phyloP scores from a whole-genome alignment of 2,113 vertebrate genomes.

The Euleptes europaea region DNA sequence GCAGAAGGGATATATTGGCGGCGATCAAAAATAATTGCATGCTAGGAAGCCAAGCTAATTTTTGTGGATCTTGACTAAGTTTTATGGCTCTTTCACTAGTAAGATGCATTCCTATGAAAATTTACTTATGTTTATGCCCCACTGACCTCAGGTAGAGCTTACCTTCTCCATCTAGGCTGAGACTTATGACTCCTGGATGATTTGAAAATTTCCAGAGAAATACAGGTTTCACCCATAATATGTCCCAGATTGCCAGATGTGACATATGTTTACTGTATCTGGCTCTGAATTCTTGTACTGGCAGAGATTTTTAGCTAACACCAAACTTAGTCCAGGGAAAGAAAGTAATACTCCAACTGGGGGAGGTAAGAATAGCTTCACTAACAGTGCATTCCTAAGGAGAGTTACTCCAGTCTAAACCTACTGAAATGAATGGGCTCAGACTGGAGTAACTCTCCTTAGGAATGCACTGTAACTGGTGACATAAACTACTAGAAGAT shows the following conservation, averaged over 20 bases:
- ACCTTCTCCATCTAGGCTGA: neutral
- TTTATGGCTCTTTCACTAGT: neutral
- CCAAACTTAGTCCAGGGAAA: slow-evolving; percentile 14
- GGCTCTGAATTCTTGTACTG: neutral
- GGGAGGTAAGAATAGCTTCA: neutral
- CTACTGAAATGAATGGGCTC: too few relatives aligned
- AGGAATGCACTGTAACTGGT: neutral
- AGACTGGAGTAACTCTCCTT: too few relatives aligned
- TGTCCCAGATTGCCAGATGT: neutral
- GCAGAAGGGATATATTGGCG: neutral
- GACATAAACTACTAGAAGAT: too few relatives aligned
- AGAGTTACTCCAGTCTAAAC: too few relatives aligned
- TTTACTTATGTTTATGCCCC: neutral
- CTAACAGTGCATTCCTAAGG: neutral
- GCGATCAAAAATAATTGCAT: neutral
- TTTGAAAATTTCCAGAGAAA: neutral
- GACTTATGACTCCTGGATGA: too few relatives aligned
- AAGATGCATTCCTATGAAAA: neutral
- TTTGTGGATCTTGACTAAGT: neutral
- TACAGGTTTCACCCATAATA: neutral
- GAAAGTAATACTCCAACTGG: neutral
- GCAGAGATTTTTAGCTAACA: neutral
- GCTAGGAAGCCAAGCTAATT: neutral
- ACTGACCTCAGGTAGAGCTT: neutral
- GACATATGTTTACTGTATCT: neutral